These are phyloP conservation scores for Gryllus bimaculatus DNA, from an alignment of 1,140 invertebrate species.

Conservation along the genomic window DNA sequence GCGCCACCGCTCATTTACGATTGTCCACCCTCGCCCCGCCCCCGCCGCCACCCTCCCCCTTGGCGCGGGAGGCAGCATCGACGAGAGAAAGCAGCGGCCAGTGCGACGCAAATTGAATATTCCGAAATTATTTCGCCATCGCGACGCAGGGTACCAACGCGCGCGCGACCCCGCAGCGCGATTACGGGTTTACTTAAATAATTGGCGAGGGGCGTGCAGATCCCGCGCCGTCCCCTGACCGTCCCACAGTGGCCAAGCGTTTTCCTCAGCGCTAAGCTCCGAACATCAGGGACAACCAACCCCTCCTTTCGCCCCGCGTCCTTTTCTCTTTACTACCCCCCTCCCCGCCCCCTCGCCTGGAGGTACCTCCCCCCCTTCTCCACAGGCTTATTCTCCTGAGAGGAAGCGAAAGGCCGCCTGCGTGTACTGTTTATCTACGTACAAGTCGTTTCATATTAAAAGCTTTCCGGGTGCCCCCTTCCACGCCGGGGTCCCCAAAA, in stretches of 20 bases:
- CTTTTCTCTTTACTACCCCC: not conserved
- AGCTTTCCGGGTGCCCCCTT: not conserved
- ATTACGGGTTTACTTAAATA: not conserved
- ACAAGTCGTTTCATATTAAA: conserved; percentile 5
- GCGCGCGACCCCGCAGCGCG: no score
- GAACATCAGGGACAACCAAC: not conserved
- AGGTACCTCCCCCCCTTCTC: not conserved
- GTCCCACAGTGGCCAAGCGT: no score
- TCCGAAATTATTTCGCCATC: not conserved
- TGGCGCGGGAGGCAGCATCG: no score
- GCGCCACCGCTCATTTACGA: no score
- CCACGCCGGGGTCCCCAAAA: not conserved
- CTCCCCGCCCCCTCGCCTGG: not conserved
- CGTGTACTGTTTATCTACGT: not conserved
- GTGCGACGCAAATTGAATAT: not conserved
- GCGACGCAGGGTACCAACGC: not conserved
- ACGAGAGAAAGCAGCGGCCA: not conserved
- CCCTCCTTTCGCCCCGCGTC: no score
- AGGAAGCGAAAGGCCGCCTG: no score
- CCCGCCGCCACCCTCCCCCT: no score
- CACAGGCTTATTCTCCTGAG: not conserved
- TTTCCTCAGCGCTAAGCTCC: not conserved
- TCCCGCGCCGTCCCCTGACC: not conserved
- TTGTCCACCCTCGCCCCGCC: no score
- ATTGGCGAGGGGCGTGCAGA: not conserved